Base-by-base conservation (phyloP, 2,113 vertebrate genomes). In the Montifringilla adamsi region DNA sequence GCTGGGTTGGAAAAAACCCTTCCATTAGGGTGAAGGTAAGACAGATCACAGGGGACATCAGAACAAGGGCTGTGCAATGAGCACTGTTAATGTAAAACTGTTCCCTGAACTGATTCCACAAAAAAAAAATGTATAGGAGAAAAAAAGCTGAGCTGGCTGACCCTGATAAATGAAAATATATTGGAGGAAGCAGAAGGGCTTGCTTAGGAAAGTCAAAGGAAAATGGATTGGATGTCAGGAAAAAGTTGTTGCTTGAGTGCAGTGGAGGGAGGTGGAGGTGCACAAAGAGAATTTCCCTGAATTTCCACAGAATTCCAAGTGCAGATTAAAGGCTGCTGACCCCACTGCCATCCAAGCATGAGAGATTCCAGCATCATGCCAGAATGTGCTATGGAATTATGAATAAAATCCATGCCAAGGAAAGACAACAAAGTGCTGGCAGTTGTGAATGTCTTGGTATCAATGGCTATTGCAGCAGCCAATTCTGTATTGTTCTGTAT, bases 141-240 rank as follows among this genome's bases (percentile, higher is more conserved):
- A 28, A 66, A 87, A 62, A 39, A 78, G 46, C n/a, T 95, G 77
- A 94, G 89, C 35, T 87, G 69, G 85, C 55, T 95, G 76, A 56
- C 6, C 73, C 49, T 47, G 60, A 53, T 18, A 64, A 91, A 87
- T 47, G 41, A 35, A 78, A 75, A 78, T 43, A 28, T 15, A 67
- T 5, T 52, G 72, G 58, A 94, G 69, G 92, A 95, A 94, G 93
- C 63, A 60, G 79, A 95, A 87, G 11, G 15, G 76, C 79, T 84
- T 72, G 43, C 41, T 62, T 23, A 46, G 74, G 27, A 53, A 92
- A 82, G 59, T 20, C 81, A 63, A 69, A 55, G 86, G 96, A 90
- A 97, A 96, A 97, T 28, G 86, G 81, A 47, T 43, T 31, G 63
- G 89, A 69, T 14, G 22, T 28, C 13, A 59, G 87, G 47, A 77